These are phyloP conservation scores for Scophthalmus maximus DNA, from an alignment of 2,113 vertebrate species.

Conservation along the genomic window DNA sequence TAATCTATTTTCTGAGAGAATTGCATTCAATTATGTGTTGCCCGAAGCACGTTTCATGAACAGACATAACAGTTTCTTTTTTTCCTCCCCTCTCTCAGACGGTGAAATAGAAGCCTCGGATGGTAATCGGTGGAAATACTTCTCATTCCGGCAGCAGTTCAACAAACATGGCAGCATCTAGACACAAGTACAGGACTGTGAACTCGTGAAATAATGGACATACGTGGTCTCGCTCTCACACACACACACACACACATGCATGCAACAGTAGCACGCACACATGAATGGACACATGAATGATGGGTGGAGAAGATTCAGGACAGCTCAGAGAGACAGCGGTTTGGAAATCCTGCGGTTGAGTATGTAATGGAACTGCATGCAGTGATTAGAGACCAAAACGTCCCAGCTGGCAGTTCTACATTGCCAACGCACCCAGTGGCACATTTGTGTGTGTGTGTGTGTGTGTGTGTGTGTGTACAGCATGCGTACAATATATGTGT, in stretches of 20 bases:
- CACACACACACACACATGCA: background rate
- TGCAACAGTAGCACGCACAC: constrained; percentile 15
- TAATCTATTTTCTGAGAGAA: background rate
- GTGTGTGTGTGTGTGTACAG: background rate
- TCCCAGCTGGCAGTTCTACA: constrained; percentile 57
- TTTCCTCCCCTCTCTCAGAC: background rate
- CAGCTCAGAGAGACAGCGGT: constrained; percentile 38
- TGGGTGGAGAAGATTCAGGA: constrained; percentile 33
- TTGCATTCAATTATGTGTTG: background rate
- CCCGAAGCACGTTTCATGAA: background rate
- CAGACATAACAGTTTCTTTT: background rate
- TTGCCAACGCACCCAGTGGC: constrained; percentile 39
- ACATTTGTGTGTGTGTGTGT: constrained; percentile 4
- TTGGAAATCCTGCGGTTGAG: constrained; percentile 50
- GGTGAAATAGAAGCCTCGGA: background rate
- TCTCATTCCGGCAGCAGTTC: constrained; percentile 8
- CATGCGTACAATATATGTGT: background rate
- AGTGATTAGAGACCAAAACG: constrained; percentile 56
- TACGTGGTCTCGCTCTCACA: background rate
- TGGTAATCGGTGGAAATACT: constrained; percentile 4
- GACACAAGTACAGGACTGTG: constrained; percentile 5
- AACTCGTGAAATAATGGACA: background rate
- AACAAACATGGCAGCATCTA: background rate
- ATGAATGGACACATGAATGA: too few relatives aligned
- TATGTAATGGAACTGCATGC: constrained; percentile 60